Conservation (phyloP, 2,888 invertebrate species). For the Callyntrura guangdongensis region DNA sequence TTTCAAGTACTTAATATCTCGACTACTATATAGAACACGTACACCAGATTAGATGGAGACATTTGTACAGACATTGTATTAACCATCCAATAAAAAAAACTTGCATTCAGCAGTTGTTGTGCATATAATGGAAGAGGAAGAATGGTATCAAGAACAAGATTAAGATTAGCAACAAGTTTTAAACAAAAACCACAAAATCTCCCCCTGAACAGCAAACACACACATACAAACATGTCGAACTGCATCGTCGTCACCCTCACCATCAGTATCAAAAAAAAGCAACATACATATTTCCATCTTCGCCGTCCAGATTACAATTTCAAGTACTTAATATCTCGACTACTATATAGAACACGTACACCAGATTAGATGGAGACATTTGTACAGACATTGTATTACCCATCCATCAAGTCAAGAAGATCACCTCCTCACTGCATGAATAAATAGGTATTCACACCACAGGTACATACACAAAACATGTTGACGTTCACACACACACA, state of each 20-base stretch:
- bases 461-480: too few relatives aligned
- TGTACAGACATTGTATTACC: constrained; percentile 23
- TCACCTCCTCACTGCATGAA: neutral
- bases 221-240: neutral
- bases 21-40: neutral
- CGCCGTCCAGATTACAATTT: neutral
- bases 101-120: too few relatives aligned
- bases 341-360: neutral
- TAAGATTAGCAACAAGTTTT: neutral
- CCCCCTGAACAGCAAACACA: too few relatives aligned
- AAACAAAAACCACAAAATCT: constrained; percentile 20
- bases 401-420: constrained; percentile 25
- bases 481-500: neutral
- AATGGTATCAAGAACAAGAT: too few relatives aligned
- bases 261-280: neutral
- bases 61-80: constrained; percentile 37
- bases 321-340: constrained; percentile 7
- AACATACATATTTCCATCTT: neutral
- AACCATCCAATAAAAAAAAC: neutral
- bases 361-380: constrained; percentile 7
- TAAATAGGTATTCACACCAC: too few relatives aligned
- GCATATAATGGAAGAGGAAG: too few relatives aligned
- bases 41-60: neutral
- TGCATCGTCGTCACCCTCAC: neutral
- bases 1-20: constrained; percentile 1